A percentile compares a stretch with the other conserved stretches of the same genome.
phyloP scores from a whole-genome alignment of 2,113 vertebrate genomes.

The Tinamus guttatus region DNA sequence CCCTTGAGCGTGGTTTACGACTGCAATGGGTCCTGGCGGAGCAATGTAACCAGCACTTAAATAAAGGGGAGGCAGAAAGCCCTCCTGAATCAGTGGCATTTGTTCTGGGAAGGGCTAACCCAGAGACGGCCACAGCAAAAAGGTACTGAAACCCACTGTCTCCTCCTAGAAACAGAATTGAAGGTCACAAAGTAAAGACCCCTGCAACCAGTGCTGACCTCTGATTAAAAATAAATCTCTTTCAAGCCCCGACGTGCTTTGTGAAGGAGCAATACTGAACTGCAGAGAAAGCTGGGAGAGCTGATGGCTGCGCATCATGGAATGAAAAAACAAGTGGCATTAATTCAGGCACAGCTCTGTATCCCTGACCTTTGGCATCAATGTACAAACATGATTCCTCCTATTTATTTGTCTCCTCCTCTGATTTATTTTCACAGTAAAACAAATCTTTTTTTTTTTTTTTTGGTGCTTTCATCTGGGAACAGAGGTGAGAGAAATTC shows the following conservation, averaged over 20 bases:
- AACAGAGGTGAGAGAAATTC: neutral
- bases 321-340: neutral
- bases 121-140: conserved; percentile 68
- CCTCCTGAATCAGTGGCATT: conserved; percentile 56
- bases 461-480: neutral
- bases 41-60: conserved; percentile 71
- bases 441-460: neutral
- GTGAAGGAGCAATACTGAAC: conserved; percentile 23
- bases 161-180: conserved; percentile 70
- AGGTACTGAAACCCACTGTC: conserved; percentile 78
- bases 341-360: neutral
- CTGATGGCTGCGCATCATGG: neutral
- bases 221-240: conserved; percentile 72
- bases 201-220: conserved; percentile 47
- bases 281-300: conserved; percentile 20
- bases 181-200: conserved; percentile 68
- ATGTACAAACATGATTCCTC: neutral
- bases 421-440: neutral
- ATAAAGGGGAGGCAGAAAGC: conserved; percentile 68
- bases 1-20: conserved; percentile 55
- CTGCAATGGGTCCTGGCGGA: neutral
- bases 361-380: neutral
- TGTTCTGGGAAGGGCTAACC: conserved; percentile 69
- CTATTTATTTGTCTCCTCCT: neutral
- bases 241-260: conserved; percentile 54